These are phyloP conservation scores for Apotomis capreana DNA, from an alignment of 2,888 invertebrate genomes.

Conservation along the genomic window DNA sequence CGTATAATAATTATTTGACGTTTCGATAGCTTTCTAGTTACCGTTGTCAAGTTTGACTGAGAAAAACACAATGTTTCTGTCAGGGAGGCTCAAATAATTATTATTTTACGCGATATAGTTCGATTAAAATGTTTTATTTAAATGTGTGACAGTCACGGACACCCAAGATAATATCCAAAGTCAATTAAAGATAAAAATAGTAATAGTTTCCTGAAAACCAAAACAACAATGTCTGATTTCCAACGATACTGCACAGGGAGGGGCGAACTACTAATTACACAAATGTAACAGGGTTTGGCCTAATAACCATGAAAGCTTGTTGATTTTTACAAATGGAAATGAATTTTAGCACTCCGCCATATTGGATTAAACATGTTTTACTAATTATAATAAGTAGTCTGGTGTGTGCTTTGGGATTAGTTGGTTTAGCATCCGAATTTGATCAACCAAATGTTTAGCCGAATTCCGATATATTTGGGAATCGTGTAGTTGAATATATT, in stretches of 20 bases:
- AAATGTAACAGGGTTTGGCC: conserved; percentile 61
- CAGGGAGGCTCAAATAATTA: too few relatives aligned
- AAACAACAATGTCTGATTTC: conserved; percentile 48
- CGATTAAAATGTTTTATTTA: background rate
- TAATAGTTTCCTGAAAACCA: conserved; percentile 14
- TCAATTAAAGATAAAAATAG: background rate
- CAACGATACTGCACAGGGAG: conserved; percentile 25
- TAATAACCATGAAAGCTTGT: conserved; percentile 49
- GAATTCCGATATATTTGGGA: background rate
- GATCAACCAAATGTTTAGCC: background rate
- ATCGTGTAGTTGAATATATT: too few relatives aligned
- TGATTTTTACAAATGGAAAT: conserved; percentile 45
- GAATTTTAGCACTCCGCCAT: conserved; percentile 36
- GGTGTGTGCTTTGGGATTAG: conserved; percentile 17
- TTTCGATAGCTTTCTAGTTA: too few relatives aligned
- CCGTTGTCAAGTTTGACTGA: too few relatives aligned
- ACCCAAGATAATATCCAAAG: too few relatives aligned
- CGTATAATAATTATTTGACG: too few relatives aligned
- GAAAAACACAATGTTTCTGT: too few relatives aligned
- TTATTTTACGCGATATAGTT: too few relatives aligned
- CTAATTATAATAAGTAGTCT: conserved; percentile 38
- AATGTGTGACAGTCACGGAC: too few relatives aligned
- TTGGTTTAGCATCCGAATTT: background rate
- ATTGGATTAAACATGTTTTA: conserved; percentile 36
- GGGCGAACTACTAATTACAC: conserved; percentile 58